Evolutionary conservation across 2,797 vertebrate species (phyloP).

Genomic region (Bradypodion pumilum): DNA sequence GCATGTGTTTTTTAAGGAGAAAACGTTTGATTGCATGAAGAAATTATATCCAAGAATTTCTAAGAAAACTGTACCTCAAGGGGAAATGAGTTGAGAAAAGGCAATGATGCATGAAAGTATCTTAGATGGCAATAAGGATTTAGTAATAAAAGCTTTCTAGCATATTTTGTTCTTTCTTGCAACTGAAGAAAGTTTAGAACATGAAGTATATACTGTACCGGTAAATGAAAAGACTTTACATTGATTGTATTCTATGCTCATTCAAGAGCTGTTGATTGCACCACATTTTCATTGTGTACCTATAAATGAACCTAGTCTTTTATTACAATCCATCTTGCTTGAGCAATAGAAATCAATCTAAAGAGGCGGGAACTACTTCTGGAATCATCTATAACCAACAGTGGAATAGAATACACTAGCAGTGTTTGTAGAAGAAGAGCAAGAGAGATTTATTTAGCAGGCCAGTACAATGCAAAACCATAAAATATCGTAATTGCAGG

Average conservation of each 20-base stretch:
- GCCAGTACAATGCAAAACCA: neutral
- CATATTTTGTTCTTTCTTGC: neutral
- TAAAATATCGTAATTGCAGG: constrained; percentile 7
- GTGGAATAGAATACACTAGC: neutral
- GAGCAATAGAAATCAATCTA: constrained; percentile 12
- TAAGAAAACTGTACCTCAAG: neutral
- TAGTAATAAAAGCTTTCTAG: neutral
- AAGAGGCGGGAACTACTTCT: constrained; percentile 17
- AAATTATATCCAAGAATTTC: neutral
- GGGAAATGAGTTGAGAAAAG: neutral
- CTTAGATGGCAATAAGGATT: neutral
- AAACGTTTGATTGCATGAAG: neutral
- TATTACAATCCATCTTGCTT: constrained; percentile 5
- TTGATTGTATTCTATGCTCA: neutral
- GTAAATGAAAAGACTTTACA: constrained; percentile 15
- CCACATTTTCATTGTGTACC: neutral
- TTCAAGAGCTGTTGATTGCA: neutral
- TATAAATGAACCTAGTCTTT: constrained; percentile 16
- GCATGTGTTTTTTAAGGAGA: neutral
- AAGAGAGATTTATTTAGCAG: neutral
- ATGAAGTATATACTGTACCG: neutral
- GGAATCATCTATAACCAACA: neutral
- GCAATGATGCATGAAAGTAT: neutral
- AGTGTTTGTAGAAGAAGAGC: constrained; percentile 13
- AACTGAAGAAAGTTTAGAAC: neutral